Base-by-base conservation (phyloP, 2,888 invertebrate genomes). In the Nomada ferruginata region DNA sequence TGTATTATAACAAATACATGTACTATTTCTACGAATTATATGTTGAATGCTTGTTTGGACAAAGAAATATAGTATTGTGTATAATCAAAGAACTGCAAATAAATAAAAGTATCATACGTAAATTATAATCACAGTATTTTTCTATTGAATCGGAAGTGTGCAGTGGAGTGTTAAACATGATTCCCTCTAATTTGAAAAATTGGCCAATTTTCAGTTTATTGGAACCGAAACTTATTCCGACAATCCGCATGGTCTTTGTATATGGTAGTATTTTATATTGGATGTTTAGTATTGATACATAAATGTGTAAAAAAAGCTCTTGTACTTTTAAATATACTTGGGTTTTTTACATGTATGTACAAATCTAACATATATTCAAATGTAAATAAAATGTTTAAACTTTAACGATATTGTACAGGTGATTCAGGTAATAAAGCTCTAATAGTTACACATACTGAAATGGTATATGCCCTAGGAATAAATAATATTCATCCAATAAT, bases 141-240 rank as follows among this genome's bases (percentile, higher is more conserved):
- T 47, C 11, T 47, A 47, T 47, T 47, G 47, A 47, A 47, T 47
- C 13, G 13, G 47, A 47, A 13, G 13, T 15, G 47, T 47, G 15
- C 47, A 47, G 47, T 15, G 15, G 47, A 47, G 47, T 47, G 13
- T 47, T 11, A 76, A 88, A 83, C 85, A 94, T 92, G 92, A 86
- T 89, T 65, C 87, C 86, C 53, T 69, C 78, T 87, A 94, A 94
- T 87, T 89, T 95, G n/a, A 94, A 93, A 76, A 95, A 95, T 81
- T 96, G 96, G 96, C 94, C 95, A 9, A 94, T 95, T 55, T 95
- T 96, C 85, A 95, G 95, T 82, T 92, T 95, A 2, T 87, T 96
- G 50, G 94, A 94, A 18, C 92, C 93, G 18, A 94, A 95, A 50
- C 95, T 95, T 81, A 89, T 95, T 0, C 89, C 92, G 0, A 94